Evolutionary conservation across 2,113 vertebrate genomes (phyloP).

Genomic region (Thinocorus orbignyianus): DNA sequence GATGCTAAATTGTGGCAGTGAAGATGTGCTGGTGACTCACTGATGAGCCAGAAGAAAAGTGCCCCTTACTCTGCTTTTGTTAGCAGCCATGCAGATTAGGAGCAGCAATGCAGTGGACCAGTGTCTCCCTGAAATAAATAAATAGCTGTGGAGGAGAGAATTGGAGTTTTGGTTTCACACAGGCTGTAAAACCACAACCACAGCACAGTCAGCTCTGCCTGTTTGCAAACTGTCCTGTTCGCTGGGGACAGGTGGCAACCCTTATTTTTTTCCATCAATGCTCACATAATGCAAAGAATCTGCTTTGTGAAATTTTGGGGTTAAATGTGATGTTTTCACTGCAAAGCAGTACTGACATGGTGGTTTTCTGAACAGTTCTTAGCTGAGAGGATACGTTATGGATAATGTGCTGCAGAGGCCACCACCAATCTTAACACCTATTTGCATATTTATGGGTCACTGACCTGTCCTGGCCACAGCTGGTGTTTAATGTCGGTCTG

Average conservation of each 20-base stretch:
- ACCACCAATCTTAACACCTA: neutral
- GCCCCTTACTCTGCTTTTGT: neutral
- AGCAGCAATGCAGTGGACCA: neutral
- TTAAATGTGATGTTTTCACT: neutral
- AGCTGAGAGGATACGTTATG: neutral
- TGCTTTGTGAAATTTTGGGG: neutral
- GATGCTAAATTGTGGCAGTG: neutral
- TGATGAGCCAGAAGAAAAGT: neutral
- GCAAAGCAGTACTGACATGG: neutral
- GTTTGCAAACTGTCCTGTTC: neutral
- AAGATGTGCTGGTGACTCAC: neutral
- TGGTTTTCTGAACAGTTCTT: neutral
- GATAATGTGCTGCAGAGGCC: rapidly evolving
- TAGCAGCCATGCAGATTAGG: neutral
- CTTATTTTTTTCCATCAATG: neutral
- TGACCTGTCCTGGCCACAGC: neutral
- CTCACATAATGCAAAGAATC: neutral
- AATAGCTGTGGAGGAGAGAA: neutral
- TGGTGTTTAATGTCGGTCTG: neutral
- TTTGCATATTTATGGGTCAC: neutral
- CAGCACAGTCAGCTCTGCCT: neutral
- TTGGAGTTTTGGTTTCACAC: neutral
- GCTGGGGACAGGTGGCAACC: neutral
- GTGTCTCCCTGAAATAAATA: neutral
- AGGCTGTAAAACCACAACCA: neutral